These are phyloP conservation scores for Rhynchonycteris naso DNA, from an alignment of 2,797 vertebrate species.

Conservation along the genomic window DNA sequence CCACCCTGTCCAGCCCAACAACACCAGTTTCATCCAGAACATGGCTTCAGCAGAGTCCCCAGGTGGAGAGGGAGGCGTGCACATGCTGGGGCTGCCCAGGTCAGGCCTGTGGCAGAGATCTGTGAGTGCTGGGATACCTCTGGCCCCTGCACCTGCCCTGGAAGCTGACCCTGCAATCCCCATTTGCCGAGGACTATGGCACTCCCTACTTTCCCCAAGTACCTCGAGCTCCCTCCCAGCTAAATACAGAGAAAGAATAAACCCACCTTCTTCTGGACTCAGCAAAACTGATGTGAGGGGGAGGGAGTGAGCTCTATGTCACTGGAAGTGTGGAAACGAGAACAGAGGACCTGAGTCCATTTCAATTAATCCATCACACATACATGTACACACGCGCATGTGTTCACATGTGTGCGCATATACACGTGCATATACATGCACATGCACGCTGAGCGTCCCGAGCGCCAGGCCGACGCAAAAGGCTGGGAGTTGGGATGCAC, in stretches of 20 bases:
- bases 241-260: not conserved
- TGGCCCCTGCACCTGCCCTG: accelerated
- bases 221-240: not conserved
- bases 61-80: accelerated
- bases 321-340: not conserved
- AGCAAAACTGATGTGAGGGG: not conserved
- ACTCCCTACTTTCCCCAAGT: not conserved
- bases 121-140: not conserved
- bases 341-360: not conserved
- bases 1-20: not conserved
- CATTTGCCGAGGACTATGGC: not conserved
- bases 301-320: too few species aligned
- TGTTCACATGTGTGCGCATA: not conserved
- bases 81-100: not conserved
- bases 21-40: not conserved
- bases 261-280: not conserved
- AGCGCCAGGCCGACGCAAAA: not conserved
- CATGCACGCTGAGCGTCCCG: not conserved
- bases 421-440: accelerated
- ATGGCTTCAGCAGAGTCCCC: not conserved
- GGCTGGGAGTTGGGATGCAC: accelerated
- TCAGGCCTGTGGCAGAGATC: accelerated
- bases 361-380: not conserved
- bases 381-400: not conserved
- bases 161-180: not conserved